Evolutionary conservation across 2,797 vertebrate genomes (phyloP).

Genomic region (Vespertilio murinus): DNA sequence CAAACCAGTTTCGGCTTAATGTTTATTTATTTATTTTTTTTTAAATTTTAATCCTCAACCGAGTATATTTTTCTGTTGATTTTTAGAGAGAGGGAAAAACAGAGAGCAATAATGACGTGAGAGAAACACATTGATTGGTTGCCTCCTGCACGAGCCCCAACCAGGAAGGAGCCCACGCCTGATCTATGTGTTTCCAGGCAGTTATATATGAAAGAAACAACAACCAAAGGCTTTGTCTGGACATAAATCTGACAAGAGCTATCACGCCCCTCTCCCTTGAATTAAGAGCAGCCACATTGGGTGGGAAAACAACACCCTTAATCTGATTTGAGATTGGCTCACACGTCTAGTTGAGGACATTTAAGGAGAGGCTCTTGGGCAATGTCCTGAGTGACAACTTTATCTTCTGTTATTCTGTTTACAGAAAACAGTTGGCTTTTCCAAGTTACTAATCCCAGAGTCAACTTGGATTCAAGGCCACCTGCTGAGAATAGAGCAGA

Average conservation of each 20-base stretch:
- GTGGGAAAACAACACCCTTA: background rate
- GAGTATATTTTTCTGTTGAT: background rate
- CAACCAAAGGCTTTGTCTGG: background rate
- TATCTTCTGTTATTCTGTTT: slow-evolving; percentile 56
- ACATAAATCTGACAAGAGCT: background rate
- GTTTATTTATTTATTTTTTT: too few species aligned
- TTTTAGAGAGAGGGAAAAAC: background rate
- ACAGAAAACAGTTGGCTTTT: slow-evolving; percentile 45
- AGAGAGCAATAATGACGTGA: background rate
- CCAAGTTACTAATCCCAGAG: slow-evolving; percentile 41
- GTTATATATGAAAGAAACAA: background rate
- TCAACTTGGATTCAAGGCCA: slow-evolving; percentile 32
- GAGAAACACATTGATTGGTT: background rate
- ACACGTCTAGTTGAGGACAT: background rate
- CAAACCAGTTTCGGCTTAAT: too few species aligned
- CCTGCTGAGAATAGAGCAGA: background rate
- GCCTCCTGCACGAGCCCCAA: background rate
- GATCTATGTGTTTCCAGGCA: background rate
- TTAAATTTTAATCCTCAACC: too few species aligned
- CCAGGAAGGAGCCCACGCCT: background rate
- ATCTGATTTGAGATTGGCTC: slow-evolving; percentile 31
- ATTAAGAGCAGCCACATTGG: background rate
- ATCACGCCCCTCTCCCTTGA: background rate
- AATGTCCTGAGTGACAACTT: slow-evolving; percentile 25
- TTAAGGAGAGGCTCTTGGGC: slow-evolving; percentile 18